Evolutionary conservation across 2,888 invertebrate genomes (phyloP), one percentile per base, ranked within the genome.

Genomic region (Hyalella azteca): DNA sequence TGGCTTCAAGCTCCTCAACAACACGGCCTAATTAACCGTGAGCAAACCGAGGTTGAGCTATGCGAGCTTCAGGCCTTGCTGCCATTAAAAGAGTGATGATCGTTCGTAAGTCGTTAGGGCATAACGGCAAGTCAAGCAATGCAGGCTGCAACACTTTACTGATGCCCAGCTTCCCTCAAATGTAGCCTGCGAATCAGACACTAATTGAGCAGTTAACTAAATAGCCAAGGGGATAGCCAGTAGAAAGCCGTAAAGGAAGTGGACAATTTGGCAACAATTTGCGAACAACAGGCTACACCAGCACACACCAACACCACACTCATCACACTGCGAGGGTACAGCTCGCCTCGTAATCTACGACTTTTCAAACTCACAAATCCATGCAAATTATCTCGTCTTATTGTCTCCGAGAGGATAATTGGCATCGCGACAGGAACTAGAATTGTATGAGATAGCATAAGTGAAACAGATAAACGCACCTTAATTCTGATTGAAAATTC

Each of bases 51-150:
- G 66, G 36, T 15, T 29, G 66, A 36, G 36, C 66, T 19, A 66
- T 66, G 66, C 66, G 66, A 36, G 66, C 19, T 66, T 19, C 36
- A 32, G 11, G 32, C 36, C 66, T 36, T 36, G 45, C 45, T 9
- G 45, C 32, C 66, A 29, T 66, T 36, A 36, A 66, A 66, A 66
- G 66, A 66, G 36, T 19, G 66, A 32, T 36, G 66, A 32, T 32
- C 32, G 39, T 66, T 36, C 19, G 66, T 66, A 36, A 32, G 36
- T 66, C 66, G 36, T 66, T 66, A 66, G 36, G 66, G 66, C 36
- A 66, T 36, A 66, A 66, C 66, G 39, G 66, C 36, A 66, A 66
- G 66, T 66, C 66, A 66, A 66, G 66, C 66, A 66, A 66, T 66
- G 66, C 66, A 66, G 66, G 36, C 66, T 29, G 29, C 66, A 66